Percentiles rank a stretch among this genome's conserved stretches.
Evolutionary conservation across 2,888 invertebrate genomes (phyloP).

Genomic region (Lobophora halterata): DNA sequence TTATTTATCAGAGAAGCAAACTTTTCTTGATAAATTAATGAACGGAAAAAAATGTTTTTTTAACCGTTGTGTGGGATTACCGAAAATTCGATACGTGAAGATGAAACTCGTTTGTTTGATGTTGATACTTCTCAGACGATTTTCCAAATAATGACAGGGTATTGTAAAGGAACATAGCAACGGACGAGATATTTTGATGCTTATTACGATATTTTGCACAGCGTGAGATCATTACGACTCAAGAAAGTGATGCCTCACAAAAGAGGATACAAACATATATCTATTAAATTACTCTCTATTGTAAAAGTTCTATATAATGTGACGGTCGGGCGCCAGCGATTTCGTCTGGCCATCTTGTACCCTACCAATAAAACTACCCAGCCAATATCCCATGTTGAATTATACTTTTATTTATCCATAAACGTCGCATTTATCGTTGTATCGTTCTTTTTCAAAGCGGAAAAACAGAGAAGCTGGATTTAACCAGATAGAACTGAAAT

Average conservation of each 20-base stretch:
- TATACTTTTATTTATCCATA: conserved; percentile 52
- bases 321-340: conserved; percentile 57
- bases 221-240: conserved; percentile 33
- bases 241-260: conserved; percentile 24
- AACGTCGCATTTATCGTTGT: conserved; percentile 37
- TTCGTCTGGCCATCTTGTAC: conserved; percentile 40
- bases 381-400: conserved; percentile 39
- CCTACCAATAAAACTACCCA: conserved; percentile 48
- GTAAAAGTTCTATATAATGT: conserved; percentile 31
- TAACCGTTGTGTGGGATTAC: too few relatives aligned
- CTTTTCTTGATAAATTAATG: too few relatives aligned
- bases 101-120: too few relatives aligned
- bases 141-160: conserved; percentile 21
- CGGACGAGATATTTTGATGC: conserved; percentile 28
- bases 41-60: too few relatives aligned
- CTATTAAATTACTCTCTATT: conserved; percentile 27
- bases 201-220: conserved; percentile 29
- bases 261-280: conserved; percentile 20
- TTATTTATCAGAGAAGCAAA: too few relatives aligned
- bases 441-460: conserved; percentile 28
- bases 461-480: conserved; percentile 53
- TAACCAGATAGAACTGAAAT: conserved; percentile 50
- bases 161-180: conserved; percentile 21
- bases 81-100: too few relatives aligned
- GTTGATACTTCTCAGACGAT: too few relatives aligned